These are phyloP conservation scores for Carassius gibelio DNA, from an alignment of 2,113 vertebrate genomes.

Conservation along the genomic window DNA sequence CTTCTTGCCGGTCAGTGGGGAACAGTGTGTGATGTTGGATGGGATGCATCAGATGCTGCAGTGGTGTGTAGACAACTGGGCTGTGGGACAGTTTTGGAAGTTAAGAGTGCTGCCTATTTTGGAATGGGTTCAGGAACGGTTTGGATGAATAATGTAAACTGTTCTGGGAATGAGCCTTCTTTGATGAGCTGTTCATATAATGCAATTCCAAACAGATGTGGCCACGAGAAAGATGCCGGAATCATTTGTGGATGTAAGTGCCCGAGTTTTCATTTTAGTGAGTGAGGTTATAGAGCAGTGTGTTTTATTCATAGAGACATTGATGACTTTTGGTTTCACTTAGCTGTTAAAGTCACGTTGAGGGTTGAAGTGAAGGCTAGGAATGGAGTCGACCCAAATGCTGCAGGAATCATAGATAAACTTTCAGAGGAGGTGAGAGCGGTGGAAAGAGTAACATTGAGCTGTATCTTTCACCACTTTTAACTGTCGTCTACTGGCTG, in stretches of 20 bases:
- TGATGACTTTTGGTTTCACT: background rate
- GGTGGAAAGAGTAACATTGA: background rate
- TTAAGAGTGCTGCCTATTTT: background rate
- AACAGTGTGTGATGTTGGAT: slow-evolving; percentile 20
- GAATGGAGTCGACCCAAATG: background rate
- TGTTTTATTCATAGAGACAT: background rate
- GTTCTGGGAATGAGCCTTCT: slow-evolving; percentile 7
- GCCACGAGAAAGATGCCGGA: slow-evolving; percentile 7
- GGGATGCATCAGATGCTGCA: slow-evolving; percentile 6
- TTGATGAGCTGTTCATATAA: background rate
- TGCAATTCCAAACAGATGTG: background rate
- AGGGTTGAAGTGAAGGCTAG: background rate
- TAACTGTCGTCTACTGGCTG: background rate
- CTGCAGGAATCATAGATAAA: background rate
- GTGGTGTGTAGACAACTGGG: background rate
- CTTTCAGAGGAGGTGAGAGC: slow-evolving; percentile 13
- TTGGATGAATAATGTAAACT: background rate
- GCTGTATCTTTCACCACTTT: background rate
- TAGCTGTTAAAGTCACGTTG: background rate
- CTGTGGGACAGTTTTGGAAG: background rate
- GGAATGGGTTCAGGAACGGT: background rate
- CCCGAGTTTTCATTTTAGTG: background rate
- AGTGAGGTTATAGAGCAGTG: background rate
- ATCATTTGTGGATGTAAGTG: slow-evolving; percentile 14
- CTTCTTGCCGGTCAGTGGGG: background rate